Conservation (phyloP, 1,140 invertebrate species). For the Papilio dardanus region DNA sequence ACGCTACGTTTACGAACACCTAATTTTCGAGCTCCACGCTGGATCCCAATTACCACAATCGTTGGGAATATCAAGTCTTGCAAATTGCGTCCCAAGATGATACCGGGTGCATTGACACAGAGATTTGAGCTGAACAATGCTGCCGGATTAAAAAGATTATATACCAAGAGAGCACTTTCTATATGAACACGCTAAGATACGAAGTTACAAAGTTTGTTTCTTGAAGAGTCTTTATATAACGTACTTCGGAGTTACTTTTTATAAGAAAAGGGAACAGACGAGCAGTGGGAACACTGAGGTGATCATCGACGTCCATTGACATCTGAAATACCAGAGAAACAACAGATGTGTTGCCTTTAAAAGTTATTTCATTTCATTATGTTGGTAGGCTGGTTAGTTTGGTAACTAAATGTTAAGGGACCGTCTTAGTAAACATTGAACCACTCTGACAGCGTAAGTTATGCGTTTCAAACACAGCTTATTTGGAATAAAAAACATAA, state of each 20-base stretch:
- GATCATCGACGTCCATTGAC: no score
- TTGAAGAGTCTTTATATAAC: background rate
- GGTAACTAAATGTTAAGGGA: no score
- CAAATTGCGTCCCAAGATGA: conserved; percentile 61
- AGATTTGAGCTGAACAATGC: conserved; percentile 37
- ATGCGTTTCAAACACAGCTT: no score
- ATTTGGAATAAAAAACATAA: no score
- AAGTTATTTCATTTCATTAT: no score
- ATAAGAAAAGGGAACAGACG: no score
- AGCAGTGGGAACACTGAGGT: no score
- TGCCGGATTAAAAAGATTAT: conserved; percentile 24
- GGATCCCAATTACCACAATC: conserved; percentile 71
- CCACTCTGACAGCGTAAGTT: no score
- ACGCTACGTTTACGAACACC: conserved; percentile 37
- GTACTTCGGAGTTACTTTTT: background rate
- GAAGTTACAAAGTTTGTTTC: background rate
- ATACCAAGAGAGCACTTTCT: background rate
- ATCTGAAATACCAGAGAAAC: no score
- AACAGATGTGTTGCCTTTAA: no score
- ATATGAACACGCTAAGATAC: background rate
- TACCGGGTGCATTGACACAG: conserved; percentile 55
- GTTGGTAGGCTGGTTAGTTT: no score
- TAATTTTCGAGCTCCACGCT: conserved; percentile 34
- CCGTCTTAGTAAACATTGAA: no score
- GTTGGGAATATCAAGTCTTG: conserved; percentile 69